Conservation (phyloP, 2,888 invertebrate species). For the Anarsia innoxiella region DNA sequence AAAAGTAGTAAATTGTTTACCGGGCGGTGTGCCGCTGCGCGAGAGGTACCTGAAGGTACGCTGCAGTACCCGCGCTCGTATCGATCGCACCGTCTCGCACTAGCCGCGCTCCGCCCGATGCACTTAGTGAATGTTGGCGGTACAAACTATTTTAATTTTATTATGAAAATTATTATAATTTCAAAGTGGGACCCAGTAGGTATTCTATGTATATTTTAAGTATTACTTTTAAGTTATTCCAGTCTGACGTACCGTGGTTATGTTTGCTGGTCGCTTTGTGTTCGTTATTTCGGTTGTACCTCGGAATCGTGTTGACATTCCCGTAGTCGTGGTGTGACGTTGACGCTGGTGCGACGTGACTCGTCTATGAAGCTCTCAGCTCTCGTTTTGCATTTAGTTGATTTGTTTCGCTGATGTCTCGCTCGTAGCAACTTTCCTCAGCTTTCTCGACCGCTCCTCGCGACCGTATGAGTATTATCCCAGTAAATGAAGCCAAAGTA, state of each 20-base stretch:
- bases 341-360: constrained; percentile 1
- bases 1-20: constrained; percentile 25
- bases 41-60: constrained; percentile 23
- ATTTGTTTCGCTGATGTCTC: constrained; percentile 3
- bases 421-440: constrained; percentile 1
- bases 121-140: constrained; percentile 68
- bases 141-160: constrained; percentile 49
- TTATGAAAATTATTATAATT: constrained; percentile 46
- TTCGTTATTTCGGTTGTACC: constrained; percentile 28
- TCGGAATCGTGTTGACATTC: constrained; percentile 54
- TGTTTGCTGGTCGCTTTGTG: constrained; percentile 28
- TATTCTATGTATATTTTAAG: constrained; percentile 60
- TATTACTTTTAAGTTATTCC: constrained; percentile 69
- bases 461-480: constrained; percentile 25
- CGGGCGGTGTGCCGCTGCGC: constrained; percentile 36
- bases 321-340: constrained; percentile 19
- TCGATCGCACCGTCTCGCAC: neutral
- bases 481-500: constrained; percentile 44
- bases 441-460: neutral
- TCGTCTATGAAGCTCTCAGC: neutral
- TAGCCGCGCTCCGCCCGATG: constrained; percentile 37
- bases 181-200: constrained; percentile 65
- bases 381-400: constrained; percentile 29
- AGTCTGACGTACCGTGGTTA: constrained; percentile 57
- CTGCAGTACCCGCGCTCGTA: neutral